A percentile compares a stretch with the other conserved stretches of the same genome.
Evolutionary conservation across 2,797 vertebrate species (phyloP).

Genomic region (Ctenopoma multispine): DNA sequence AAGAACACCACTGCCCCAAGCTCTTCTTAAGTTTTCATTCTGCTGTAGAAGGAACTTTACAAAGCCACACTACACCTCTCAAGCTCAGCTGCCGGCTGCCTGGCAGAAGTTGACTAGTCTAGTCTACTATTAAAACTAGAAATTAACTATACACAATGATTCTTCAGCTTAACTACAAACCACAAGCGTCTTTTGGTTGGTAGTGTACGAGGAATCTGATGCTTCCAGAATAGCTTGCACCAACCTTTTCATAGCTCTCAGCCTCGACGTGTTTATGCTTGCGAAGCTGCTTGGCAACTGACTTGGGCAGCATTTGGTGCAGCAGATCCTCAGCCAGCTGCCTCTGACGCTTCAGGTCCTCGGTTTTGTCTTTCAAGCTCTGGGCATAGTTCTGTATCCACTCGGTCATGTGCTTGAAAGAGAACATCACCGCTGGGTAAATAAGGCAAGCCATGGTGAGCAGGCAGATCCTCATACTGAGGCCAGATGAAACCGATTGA

Average conservation of each 20-base stretch:
- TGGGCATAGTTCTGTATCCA: constrained; percentile 90
- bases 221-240: constrained; percentile 21
- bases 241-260: constrained; percentile 91
- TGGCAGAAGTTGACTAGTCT: neutral
- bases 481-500: constrained; percentile 77
- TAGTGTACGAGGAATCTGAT: neutral
- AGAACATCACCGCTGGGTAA: constrained; percentile 87
- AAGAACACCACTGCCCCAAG: neutral
- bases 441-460: constrained; percentile 86
- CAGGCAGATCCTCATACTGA: constrained; percentile 87
- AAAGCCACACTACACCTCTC: too few relatives aligned
- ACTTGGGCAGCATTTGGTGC: constrained; percentile 93
- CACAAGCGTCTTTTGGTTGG: neutral
- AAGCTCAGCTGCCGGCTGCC: neutral
- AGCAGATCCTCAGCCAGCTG: constrained; percentile 89
- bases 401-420: constrained; percentile 90
- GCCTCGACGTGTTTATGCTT: constrained; percentile 88
- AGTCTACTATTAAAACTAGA: too few relatives aligned
- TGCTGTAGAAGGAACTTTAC: neutral
- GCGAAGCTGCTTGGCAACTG: constrained; percentile 90
- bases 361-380: constrained; percentile 85
- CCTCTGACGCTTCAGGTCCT: constrained; percentile 87
- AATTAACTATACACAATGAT: neutral
- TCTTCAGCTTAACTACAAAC: neutral
- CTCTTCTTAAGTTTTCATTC: neutral